Evolutionary conservation across 2,888 invertebrate genomes (phyloP), one percentile per base, ranked within the genome.

Genomic region (Apamea crenata): DNA sequence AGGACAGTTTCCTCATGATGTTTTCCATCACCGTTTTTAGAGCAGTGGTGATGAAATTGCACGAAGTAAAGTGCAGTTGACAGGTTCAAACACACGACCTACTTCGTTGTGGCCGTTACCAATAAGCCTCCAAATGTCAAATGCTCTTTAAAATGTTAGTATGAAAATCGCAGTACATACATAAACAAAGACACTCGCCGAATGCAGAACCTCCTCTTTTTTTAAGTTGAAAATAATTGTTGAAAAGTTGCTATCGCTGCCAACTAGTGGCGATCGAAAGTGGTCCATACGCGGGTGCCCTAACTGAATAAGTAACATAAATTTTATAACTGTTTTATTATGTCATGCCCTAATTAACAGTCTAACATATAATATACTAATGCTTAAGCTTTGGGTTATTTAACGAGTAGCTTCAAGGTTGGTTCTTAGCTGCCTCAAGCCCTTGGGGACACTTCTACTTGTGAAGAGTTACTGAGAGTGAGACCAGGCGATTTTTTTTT

Each of bases 341-440:
- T 91, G 93, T 93, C 93, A 93, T 91, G 91, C 89, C 88, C 86
- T 92, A 92, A 90, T 90, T 89, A 90, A 90, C 89, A 90, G 88
- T 88, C 92, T 91, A 91, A 91, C 84, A 90, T 87, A 86, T 84
- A 89, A 90, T 88, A 85, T 83, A 89, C 77, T 86, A 86, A 87
- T 74, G 87, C 80, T 87, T 91, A 94, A 93, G 94, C 94, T 94
- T 94, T 94, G 94, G 94, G 91, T 94, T 93, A 92, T 86, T 47
- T 87, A 91, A 91, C 87, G 88, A 87, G 90, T 93, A 92, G 87
- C 89, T 92, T 93, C 67, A 92, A 82, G 92, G 81, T 92, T 94
- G 92, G 91, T 94, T 93, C 92, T 85, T 86, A 91, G 90, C 89
- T 89, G 92, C 90, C 87, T 85, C 85, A 93, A 94, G 93, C 93